Conservation (phyloP, 2,113 vertebrate species). For the Ameiurus melas region DNA sequence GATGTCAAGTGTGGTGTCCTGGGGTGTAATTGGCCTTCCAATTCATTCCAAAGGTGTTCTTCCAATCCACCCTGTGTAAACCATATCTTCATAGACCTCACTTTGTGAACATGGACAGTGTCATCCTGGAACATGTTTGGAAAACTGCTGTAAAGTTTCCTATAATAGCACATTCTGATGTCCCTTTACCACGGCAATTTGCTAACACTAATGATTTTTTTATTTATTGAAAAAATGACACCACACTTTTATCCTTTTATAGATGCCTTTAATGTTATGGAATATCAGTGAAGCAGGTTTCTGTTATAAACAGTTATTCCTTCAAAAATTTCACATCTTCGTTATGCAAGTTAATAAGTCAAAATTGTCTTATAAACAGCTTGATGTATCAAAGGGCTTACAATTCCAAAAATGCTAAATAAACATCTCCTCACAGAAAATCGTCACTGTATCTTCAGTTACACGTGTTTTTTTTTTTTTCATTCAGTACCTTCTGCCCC, state of each 20-base stretch:
- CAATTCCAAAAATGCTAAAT: neutral
- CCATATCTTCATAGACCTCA: neutral
- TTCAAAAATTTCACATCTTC: neutral
- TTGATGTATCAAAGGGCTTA: neutral
- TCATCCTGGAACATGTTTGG: neutral
- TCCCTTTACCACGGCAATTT: neutral
- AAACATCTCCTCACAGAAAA: neutral
- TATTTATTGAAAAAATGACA: neutral
- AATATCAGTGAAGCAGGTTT: neutral
- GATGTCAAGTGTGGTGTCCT: neutral
- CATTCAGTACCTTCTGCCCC: neutral
- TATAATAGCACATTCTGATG: neutral
- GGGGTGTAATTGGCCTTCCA: neutral
- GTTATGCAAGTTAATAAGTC: neutral
- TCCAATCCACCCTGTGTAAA: neutral
- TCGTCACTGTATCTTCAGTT: neutral
- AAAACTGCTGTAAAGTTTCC: neutral
- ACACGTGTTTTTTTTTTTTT: neutral
- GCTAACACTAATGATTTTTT: neutral
- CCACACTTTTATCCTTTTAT: neutral
- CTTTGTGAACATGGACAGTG: neutral
- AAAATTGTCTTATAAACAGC: neutral
- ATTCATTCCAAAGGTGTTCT: neutral
- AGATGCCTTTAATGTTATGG: neutral
- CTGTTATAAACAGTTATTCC: neutral